Percentiles rank a stretch among this genome's conserved stretches.
Evolutionary conservation across 2,113 vertebrate genomes (phyloP).

Genomic region (Ptyas mucosa): DNA sequence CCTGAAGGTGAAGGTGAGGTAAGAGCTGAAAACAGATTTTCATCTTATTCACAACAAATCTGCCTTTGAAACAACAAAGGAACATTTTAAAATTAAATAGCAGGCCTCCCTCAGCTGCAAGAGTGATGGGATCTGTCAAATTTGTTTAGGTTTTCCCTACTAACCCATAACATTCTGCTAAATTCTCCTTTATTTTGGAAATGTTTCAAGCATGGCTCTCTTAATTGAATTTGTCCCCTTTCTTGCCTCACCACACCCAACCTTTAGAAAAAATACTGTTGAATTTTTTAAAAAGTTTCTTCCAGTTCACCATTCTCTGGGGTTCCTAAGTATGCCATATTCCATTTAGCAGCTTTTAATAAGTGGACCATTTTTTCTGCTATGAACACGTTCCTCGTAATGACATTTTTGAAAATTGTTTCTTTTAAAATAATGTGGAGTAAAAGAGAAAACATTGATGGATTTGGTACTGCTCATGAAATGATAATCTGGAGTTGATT

Average conservation of each 20-base stretch:
- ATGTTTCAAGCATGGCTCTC: slow-evolving; percentile 27
- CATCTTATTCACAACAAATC: slow-evolving; percentile 1
- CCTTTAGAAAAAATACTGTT: no score
- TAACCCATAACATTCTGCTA: background rate
- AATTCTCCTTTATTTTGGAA: slow-evolving; percentile 22
- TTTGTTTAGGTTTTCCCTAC: slow-evolving; percentile 2
- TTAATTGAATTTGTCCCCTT: background rate
- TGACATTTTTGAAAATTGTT: background rate
- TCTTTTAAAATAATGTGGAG: background rate
- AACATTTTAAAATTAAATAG: slow-evolving; percentile 8
- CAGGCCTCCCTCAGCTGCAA: background rate
- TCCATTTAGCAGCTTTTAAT: background rate
- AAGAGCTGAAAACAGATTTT: slow-evolving; percentile 2
- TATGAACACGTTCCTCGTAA: background rate
- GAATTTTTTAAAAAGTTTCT: background rate
- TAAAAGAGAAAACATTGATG: background rate
- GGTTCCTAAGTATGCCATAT: background rate
- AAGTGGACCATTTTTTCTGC: background rate
- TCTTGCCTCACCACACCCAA: background rate
- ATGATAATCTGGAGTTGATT: background rate
- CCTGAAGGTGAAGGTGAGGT: slow-evolving; percentile 1
- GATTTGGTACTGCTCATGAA: background rate
- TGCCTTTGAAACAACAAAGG: slow-evolving; percentile 16
- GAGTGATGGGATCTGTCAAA: slow-evolving; percentile 2
- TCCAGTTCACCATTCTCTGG: background rate